Evolutionary conservation across 2,888 invertebrate genomes (phyloP).

Genomic region (Nycteola revayana): DNA sequence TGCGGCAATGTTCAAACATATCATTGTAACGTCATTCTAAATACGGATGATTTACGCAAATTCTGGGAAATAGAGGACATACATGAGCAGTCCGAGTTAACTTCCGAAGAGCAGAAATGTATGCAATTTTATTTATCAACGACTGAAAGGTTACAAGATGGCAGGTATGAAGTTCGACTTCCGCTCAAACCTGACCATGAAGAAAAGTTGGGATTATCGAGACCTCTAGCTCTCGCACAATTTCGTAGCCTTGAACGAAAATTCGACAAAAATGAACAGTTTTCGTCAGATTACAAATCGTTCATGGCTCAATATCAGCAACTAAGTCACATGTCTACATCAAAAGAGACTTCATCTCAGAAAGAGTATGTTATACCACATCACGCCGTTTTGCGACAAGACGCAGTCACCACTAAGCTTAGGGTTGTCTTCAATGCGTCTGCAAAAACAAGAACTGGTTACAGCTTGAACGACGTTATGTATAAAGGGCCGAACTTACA

Average conservation of each 20-base stretch:
- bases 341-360: background rate
- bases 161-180: slow-evolving; percentile 2
- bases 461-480: slow-evolving; percentile 28
- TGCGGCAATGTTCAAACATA: background rate
- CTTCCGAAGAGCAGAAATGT: slow-evolving; percentile 1
- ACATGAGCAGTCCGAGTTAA: background rate
- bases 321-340: slow-evolving; percentile 3
- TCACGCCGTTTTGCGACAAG: slow-evolving; percentile 17
- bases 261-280: background rate
- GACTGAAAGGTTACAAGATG: background rate
- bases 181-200: slow-evolving; percentile 2
- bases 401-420: slow-evolving; percentile 18
- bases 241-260: slow-evolving; percentile 1
- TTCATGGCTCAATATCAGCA: slow-evolving; percentile 1
- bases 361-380: slow-evolving; percentile 19
- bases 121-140: slow-evolving; percentile 1
- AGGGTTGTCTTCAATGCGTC: slow-evolving; percentile 30
- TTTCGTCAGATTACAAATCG: background rate
- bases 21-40: slow-evolving; percentile 4
- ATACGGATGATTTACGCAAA: background rate
- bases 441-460: slow-evolving; percentile 13
- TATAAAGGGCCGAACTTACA: slow-evolving; percentile 22
- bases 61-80: slow-evolving; percentile 5
- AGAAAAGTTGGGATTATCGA: background rate
- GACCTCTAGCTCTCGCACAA: background rate